A percentile compares a stretch with the other conserved stretches of the same genome.
Conservation (phyloP, 1,140 invertebrate genomes). For the Bombus balteatus region DNA sequence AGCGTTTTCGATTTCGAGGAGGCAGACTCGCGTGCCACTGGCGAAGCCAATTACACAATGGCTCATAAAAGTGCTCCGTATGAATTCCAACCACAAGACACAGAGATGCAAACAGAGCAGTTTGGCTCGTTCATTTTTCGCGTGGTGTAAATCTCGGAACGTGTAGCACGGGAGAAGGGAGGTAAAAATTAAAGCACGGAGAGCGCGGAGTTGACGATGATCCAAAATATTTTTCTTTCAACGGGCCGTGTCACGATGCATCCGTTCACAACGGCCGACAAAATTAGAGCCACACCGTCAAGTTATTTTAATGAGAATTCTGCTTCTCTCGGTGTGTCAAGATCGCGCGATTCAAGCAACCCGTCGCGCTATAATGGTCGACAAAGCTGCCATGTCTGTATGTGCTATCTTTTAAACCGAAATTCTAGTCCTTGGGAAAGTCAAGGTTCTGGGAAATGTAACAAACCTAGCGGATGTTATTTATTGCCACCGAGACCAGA, state of each 20-base stretch:
- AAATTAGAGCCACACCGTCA: slow-evolving; percentile 49
- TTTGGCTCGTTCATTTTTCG: not conserved
- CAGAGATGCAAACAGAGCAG: not conserved
- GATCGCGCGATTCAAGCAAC: slow-evolving; percentile 36
- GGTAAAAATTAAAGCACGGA: too few species aligned
- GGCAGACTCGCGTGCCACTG: slow-evolving; percentile 47
- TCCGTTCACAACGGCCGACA: slow-evolving; percentile 7
- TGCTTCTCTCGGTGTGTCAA: slow-evolving; percentile 42
- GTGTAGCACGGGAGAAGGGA: not conserved
- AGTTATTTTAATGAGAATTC: slow-evolving; percentile 56
- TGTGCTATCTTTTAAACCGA: not conserved
- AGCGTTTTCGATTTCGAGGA: slow-evolving; percentile 64
- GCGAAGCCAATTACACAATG: slow-evolving; percentile 58
- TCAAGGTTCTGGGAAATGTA: slow-evolving; percentile 13
- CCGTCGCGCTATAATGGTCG: not conserved
- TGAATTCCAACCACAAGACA: not conserved
- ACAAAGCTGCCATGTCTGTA: not conserved
- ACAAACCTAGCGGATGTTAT: not conserved
- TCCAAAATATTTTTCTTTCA: slow-evolving; percentile 55
- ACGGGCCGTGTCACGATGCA: slow-evolving; percentile 17
- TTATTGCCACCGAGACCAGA: not conserved
- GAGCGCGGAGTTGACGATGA: slow-evolving; percentile 30
- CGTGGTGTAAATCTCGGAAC: too few species aligned
- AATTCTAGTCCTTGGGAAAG: slow-evolving; percentile 7
- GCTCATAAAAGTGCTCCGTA: not conserved